These are phyloP conservation scores for Zaprionus ghesquierei DNA, from an alignment of 1,140 invertebrate genomes.

Conservation along the genomic window DNA sequence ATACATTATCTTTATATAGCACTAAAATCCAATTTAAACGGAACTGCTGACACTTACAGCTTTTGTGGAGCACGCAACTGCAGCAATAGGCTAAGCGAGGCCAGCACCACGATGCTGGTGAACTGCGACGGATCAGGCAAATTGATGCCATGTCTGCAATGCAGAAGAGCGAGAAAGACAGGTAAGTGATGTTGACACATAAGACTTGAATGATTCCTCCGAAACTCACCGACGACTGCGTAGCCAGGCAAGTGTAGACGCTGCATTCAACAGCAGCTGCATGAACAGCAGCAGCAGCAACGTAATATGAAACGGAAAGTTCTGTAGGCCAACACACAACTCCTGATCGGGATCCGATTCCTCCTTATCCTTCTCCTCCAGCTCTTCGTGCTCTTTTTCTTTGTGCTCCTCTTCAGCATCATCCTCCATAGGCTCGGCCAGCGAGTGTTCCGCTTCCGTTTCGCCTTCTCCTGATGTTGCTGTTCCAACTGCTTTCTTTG, in stretches of 20 bases:
- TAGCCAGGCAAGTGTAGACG: conserved; percentile 85
- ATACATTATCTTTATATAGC: too few relatives aligned
- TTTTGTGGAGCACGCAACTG: conserved; percentile 72
- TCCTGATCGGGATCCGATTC: conserved; percentile 10
- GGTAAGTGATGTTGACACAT: background rate
- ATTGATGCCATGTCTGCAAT: conserved; percentile 42
- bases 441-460: background rate
- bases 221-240: conserved; percentile 85
- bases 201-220: background rate
- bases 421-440: background rate
- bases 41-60: conserved; percentile 53
- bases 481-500: background rate
- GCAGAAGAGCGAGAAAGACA: too few relatives aligned
- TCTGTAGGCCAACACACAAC: conserved; percentile 56
- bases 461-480: background rate
- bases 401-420: background rate
- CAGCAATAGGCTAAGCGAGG: conserved; percentile 58
- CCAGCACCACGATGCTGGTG: conserved; percentile 48
- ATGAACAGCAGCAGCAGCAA: conserved; percentile 85
- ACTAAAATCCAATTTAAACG: too few relatives aligned
- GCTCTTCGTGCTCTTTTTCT: background rate
- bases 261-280: conserved; percentile 84
- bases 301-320: conserved; percentile 85
- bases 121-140: conserved; percentile 65
- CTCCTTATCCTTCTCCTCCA: background rate